A percentile compares a stretch with the other conserved stretches of the same genome.
These are phyloP conservation scores for Agriopis leucophaearia DNA, from an alignment of 2,888 invertebrate species.

Conservation along the genomic window DNA sequence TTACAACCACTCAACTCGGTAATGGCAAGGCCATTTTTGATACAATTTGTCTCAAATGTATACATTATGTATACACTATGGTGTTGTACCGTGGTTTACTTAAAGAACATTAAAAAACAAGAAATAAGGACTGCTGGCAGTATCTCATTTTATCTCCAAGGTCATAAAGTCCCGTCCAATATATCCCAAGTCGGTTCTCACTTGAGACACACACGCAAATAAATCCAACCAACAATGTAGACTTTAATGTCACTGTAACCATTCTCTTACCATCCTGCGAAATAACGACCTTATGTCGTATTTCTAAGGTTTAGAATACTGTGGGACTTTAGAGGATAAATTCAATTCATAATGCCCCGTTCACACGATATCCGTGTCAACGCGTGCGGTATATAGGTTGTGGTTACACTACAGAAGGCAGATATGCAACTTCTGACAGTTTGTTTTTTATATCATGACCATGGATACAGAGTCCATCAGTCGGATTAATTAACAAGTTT, in stretches of 20 bases:
- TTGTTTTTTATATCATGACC: too few species aligned
- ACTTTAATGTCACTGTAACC: constrained; percentile 34
- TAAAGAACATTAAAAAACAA: background rate
- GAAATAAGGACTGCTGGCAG: background rate
- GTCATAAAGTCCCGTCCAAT: constrained; percentile 11
- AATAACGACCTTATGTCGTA: constrained; percentile 4
- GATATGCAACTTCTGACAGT: background rate
- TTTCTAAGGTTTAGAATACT: background rate
- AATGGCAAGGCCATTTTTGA: too few species aligned
- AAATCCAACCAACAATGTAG: constrained; percentile 37
- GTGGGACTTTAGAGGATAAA: constrained; percentile 20
- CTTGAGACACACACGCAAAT: constrained; percentile 24
- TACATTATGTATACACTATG: too few species aligned
- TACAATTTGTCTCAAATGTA: too few species aligned
- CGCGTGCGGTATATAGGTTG: constrained; percentile 32
- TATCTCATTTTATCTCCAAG: constrained; percentile 10
- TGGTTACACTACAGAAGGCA: background rate
- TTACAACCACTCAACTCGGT: too few species aligned
- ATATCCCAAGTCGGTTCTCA: constrained; percentile 17
- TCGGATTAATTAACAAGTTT: too few species aligned
- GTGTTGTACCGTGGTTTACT: background rate
- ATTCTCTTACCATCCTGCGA: constrained; percentile 14
- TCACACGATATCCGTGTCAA: constrained; percentile 44
- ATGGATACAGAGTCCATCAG: too few species aligned
- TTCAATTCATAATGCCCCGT: constrained; percentile 38